Evolutionary conservation across 2,113 vertebrate species (phyloP), one percentile per base, ranked within the genome.

Genomic region (Tragelaphus buxtoni): DNA sequence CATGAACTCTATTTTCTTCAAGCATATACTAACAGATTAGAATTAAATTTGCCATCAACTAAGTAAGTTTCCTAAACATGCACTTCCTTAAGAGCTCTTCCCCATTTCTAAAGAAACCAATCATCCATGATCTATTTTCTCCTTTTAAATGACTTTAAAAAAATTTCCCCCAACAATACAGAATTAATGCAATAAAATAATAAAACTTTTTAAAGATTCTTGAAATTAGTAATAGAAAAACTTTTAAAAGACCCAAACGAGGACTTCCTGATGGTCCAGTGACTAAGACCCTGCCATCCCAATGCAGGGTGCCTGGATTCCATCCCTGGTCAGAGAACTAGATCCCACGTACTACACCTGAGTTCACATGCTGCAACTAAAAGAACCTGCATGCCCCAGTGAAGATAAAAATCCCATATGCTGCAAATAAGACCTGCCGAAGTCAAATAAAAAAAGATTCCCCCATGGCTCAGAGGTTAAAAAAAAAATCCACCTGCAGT

Each of bases 1-100:
- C 45, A 20, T 35, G 45, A 97, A 56, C 47, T 90, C 72, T 30
- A 17, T 96, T 97, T 94, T 69, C 85, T 95, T 82, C 69, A 74
- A 74, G 69, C 2, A 35, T 60, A 82, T 20, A 53, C 61, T 60
- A 94, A 84, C 45, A 82, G 74, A 91, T 87, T 81, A 86, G 63
- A 94, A 49, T 82, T 56, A 87, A 94, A 82, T 79, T 96, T 61
- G 10, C 35, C 58, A 89, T 95, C 53, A 94, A 20, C 51, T 91
- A 72, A 83, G 30, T 91, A 53, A 88, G 42, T 65, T 86, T 95
- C 58, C 55, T 91, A 80, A 93, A 81, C 83, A 51, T n/a, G n/a
- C n/a, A 55, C 84, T 95, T 97, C 45, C 74, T 86, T 86, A 86
- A 89, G 72, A 90, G 60, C 32, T 24, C 42, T 80, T 95, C 53